Percentiles rank a stretch among this genome's conserved stretches.
Evolutionary conservation across 2,888 invertebrate genomes (phyloP).

Genomic region (Drosophila atripex): DNA sequence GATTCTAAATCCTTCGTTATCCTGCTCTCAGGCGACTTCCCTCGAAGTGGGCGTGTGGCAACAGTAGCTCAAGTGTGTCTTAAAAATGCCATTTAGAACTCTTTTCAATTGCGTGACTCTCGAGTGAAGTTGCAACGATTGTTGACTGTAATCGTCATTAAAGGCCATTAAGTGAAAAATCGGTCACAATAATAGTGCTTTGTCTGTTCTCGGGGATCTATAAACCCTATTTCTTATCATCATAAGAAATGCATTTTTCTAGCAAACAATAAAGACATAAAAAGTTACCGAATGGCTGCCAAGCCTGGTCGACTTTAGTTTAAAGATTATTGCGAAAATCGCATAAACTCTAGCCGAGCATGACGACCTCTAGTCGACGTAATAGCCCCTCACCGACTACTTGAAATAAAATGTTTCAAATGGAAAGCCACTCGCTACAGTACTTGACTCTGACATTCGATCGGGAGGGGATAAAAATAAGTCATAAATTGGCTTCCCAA

Average conservation of each 20-base stretch:
- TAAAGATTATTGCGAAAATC: constrained; percentile 15
- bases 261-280: constrained; percentile 24
- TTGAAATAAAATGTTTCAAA: constrained; percentile 11
- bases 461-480: not conserved
- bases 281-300: constrained; percentile 9
- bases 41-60: constrained; percentile 32
- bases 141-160: constrained; percentile 10
- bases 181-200: constrained; percentile 1
- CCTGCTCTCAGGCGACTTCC: constrained; percentile 23
- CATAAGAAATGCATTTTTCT: constrained; percentile 10
- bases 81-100: constrained; percentile 52
- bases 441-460: constrained; percentile 12
- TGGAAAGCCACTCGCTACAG: constrained; percentile 8
- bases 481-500: too few relatives aligned
- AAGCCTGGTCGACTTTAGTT: constrained; percentile 1
- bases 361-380: constrained; percentile 31
- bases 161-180: constrained; percentile 16
- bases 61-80: constrained; percentile 63
- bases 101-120: constrained; percentile 65
- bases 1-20: constrained; percentile 71
- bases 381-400: constrained; percentile 18
- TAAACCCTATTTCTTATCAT: not conserved
- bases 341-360: constrained; percentile 16
- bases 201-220: not conserved
- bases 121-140: constrained; percentile 43